These are phyloP conservation scores for Etheostoma perlongum DNA, from an alignment of 2,797 vertebrate genomes.

Conservation along the genomic window DNA sequence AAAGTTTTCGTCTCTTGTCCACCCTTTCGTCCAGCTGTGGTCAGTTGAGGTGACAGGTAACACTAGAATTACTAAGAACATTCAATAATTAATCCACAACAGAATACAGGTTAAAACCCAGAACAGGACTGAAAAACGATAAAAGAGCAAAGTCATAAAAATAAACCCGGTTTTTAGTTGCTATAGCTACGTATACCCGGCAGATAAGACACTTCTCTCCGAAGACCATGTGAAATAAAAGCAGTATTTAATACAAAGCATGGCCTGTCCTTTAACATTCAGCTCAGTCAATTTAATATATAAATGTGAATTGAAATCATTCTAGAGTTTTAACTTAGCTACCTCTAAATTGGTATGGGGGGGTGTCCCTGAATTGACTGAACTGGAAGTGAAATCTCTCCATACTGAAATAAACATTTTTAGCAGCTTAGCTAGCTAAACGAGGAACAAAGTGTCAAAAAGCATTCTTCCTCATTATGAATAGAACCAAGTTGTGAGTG, in stretches of 20 bases:
- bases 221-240: slow-evolving; percentile 50
- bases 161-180: slow-evolving; percentile 29
- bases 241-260: slow-evolving; percentile 44
- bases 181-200: slow-evolving; percentile 25
- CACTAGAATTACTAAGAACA: slow-evolving; percentile 43
- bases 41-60: slow-evolving; percentile 10
- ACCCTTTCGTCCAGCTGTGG: slow-evolving; percentile 13
- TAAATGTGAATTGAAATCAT: neutral
- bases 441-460: slow-evolving; percentile 58
- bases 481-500: slow-evolving; percentile 35
- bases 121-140: slow-evolving; percentile 7
- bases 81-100: slow-evolving; percentile 44
- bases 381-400: slow-evolving; percentile 33
- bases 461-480: slow-evolving; percentile 26
- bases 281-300: slow-evolving; percentile 30
- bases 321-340: neutral
- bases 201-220: slow-evolving; percentile 66
- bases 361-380: slow-evolving; percentile 9
- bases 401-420: slow-evolving; percentile 11
- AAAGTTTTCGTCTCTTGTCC: slow-evolving; percentile 28
- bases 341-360: neutral
- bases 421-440: slow-evolving; percentile 27
- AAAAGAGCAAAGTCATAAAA: slow-evolving; percentile 13
- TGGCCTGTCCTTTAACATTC: slow-evolving; percentile 14
- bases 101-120: slow-evolving; percentile 42